Percentiles rank a stretch among this genome's conserved stretches.
Conservation (phyloP, 1,140 invertebrate species). For the Acromyrmex charruanus region DNA sequence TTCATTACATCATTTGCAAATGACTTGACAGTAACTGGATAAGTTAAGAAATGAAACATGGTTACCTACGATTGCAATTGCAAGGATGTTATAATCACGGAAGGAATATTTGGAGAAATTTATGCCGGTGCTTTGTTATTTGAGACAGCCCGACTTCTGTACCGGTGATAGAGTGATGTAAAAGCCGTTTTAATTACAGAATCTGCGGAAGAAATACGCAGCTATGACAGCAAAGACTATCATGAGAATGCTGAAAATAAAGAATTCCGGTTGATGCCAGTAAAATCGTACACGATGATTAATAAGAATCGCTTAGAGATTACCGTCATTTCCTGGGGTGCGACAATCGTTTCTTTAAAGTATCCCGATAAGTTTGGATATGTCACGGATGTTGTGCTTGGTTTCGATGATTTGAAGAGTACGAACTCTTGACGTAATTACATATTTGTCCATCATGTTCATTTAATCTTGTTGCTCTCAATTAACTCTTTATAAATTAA, state of each 20-base stretch:
- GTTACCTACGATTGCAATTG: slow-evolving; percentile 72
- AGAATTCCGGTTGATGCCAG: slow-evolving; percentile 51
- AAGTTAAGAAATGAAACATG: slow-evolving; percentile 65
- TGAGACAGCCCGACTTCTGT: neutral
- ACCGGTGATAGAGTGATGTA: neutral
- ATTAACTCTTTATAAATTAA: neutral
- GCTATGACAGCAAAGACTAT: neutral
- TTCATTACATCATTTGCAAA: neutral
- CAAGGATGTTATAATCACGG: slow-evolving; percentile 73
- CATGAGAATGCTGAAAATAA: slow-evolving; percentile 5
- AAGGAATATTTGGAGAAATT: slow-evolving; percentile 79
- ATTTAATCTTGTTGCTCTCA: neutral
- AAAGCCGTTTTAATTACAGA: slow-evolving; percentile 14
- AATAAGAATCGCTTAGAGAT: slow-evolving; percentile 87
- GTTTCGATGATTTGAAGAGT: slow-evolving; percentile 90
- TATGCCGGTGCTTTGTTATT: slow-evolving; percentile 64
- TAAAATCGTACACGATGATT: slow-evolving; percentile 86
- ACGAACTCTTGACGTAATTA: slow-evolving; percentile 38
- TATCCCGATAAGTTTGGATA: slow-evolving; percentile 89
- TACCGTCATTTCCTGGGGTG: slow-evolving; percentile 90
- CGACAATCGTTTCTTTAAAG: slow-evolving; percentile 89
- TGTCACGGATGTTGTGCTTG: slow-evolving; percentile 89
- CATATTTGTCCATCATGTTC: neutral
- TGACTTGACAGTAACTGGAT: neutral
- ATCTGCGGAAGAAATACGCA: neutral